Conservation (phyloP, 2,113 vertebrate genomes). For the Indicator maculatus region DNA sequence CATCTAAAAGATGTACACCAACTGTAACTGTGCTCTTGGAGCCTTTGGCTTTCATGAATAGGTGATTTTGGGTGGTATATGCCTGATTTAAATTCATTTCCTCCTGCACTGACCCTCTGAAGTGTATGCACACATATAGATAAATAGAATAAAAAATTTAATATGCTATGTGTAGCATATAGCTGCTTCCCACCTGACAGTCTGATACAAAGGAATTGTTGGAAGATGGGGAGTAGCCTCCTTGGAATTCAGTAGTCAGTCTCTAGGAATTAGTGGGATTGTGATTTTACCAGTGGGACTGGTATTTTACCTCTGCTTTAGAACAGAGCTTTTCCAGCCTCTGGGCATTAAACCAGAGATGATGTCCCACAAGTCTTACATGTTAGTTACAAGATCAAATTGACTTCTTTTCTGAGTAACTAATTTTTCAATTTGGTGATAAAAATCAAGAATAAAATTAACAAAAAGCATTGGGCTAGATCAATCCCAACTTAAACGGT, state of each 20-base stretch:
- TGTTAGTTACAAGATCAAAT: not conserved
- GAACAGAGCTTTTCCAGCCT: not conserved
- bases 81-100: not conserved
- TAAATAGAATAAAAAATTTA: not conserved
- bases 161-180: not conserved
- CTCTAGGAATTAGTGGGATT: not conserved
- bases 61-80: not conserved
- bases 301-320: not conserved
- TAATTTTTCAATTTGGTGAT: not conserved
- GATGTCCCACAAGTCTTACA: not conserved
- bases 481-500: not conserved
- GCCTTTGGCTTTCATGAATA: not conserved
- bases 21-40: not conserved
- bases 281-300: not conserved
- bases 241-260: not conserved
- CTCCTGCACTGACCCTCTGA: not conserved
- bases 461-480: not conserved
- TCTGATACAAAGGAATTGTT: not conserved
- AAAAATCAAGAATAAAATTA: not conserved
- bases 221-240: accelerated
- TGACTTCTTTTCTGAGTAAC: not conserved
- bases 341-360: not conserved
- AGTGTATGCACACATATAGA: not conserved
- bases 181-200: not conserved
- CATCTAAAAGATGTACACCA: not conserved